Conservation (phyloP, 2,888 invertebrate genomes). For the Colletes collaris region DNA sequence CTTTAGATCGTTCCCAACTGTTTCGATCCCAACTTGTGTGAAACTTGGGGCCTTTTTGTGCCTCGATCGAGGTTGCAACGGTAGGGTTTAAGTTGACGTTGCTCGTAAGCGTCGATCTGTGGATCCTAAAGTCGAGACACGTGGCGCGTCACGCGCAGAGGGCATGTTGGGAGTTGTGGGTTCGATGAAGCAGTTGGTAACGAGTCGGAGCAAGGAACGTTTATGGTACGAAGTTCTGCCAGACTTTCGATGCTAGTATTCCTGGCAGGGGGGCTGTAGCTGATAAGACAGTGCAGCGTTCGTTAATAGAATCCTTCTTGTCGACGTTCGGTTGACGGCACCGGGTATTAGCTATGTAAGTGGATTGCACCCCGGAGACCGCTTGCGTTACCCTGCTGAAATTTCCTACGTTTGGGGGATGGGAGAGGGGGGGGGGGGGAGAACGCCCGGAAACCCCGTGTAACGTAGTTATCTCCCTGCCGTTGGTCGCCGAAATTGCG, state of each 20-base stretch:
- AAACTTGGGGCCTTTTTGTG: too few species aligned
- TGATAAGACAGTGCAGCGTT: conserved; percentile 40
- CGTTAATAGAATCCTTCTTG: conserved; percentile 61
- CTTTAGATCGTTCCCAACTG: too few species aligned
- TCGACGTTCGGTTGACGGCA: conserved; percentile 31
- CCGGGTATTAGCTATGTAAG: conserved; percentile 63
- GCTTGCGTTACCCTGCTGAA: conserved; percentile 51
- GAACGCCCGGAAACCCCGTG: conserved; percentile 39
- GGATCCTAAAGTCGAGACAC: too few species aligned
- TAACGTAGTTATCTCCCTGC: conserved; percentile 56
- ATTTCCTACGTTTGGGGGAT: conserved; percentile 29
- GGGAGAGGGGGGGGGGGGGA: conserved; percentile 1
- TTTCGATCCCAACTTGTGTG: too few species aligned
- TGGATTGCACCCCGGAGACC: conserved; percentile 60
- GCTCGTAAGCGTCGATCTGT: too few species aligned
- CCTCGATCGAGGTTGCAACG: too few species aligned
- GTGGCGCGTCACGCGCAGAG: too few species aligned
- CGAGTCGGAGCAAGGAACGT: too few species aligned
- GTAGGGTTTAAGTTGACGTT: too few species aligned
- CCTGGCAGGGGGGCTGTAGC: conserved; percentile 4
- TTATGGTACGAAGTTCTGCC: not conserved
- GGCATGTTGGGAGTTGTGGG: too few species aligned
- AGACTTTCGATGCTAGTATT: conserved; percentile 35
- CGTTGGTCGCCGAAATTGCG: conserved; percentile 50
- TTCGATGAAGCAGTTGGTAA: too few species aligned